These are phyloP conservation scores for Sigmodon hispidus DNA, from an alignment of 2,113 vertebrate genomes.

Conservation along the genomic window DNA sequence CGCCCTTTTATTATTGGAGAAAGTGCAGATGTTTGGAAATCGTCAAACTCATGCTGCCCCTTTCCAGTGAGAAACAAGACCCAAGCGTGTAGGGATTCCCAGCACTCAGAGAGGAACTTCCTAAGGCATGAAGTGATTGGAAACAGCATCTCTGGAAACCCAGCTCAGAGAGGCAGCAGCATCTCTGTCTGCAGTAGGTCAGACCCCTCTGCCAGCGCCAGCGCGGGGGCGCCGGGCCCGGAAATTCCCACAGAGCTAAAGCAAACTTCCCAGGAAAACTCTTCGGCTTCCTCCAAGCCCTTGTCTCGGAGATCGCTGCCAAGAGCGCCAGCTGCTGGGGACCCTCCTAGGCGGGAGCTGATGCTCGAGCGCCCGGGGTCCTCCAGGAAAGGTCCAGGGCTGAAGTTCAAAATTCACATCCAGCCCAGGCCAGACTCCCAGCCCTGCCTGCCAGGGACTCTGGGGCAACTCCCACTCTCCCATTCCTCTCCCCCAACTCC, in stretches of 20 bases:
- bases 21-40: not conserved
- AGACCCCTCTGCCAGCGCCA: conserved; percentile 30
- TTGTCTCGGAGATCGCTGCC: conserved; percentile 65
- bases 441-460: conserved; percentile 22
- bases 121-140: not conserved
- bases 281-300: conserved; percentile 68
- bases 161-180: conserved; percentile 6
- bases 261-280: conserved; percentile 82
- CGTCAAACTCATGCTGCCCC: not conserved
- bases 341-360: conserved; percentile 56
- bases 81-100: not conserved
- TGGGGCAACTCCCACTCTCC: not conserved
- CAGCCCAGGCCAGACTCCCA: conserved; percentile 33
- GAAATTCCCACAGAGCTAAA: conserved; percentile 80
- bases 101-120: not conserved
- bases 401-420: conserved; percentile 75
- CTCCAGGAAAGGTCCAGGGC: conserved; percentile 67
- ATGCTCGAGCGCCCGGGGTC: conserved; percentile 42
- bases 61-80: not conserved
- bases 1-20: not conserved
- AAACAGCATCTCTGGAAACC: not conserved
- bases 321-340: conserved; percentile 70
- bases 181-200: not conserved
- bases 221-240: conserved; percentile 63
- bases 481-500: not conserved